Conservation (phyloP, 2,888 invertebrate genomes). For the Mamestra brassicae region DNA sequence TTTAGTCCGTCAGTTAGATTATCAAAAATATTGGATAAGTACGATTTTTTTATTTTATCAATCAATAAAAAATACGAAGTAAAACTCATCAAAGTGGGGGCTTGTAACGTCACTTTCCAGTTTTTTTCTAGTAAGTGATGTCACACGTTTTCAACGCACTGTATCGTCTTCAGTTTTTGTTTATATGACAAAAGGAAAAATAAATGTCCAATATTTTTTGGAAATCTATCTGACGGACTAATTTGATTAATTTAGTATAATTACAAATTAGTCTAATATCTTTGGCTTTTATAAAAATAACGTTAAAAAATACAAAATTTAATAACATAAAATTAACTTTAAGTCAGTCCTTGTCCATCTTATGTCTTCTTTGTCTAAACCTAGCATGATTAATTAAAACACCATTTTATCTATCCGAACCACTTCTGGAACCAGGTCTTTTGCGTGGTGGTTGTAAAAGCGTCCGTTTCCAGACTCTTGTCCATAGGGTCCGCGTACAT, state of each 20-base stretch:
- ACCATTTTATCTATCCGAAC: conserved; percentile 60
- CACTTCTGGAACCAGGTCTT: conserved; percentile 70
- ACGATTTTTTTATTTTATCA: too few relatives aligned
- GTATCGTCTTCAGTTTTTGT: too few relatives aligned
- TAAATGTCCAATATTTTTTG: too few relatives aligned
- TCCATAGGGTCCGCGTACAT: conserved; percentile 77
- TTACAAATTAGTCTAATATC: background rate
- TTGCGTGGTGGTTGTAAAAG: conserved; percentile 68
- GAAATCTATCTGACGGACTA: too few relatives aligned
- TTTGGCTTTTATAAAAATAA: background rate
- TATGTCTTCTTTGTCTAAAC: background rate
- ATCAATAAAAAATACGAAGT: too few relatives aligned
- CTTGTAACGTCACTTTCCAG: too few relatives aligned
- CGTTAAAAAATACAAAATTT: conserved; percentile 8
- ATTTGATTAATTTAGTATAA: background rate
- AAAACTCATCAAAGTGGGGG: too few relatives aligned
- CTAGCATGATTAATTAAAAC: background rate
- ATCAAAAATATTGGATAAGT: too few relatives aligned
- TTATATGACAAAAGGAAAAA: too few relatives aligned
- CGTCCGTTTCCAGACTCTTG: conserved; percentile 18
- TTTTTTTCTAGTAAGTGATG: too few relatives aligned
- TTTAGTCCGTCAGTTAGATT: too few relatives aligned
- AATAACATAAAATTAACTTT: background rate
- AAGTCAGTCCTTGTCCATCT: conserved; percentile 25
- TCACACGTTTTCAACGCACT: too few relatives aligned